phyloP scores from a whole-genome alignment of 2,797 vertebrate genomes.

The Falco peregrinus region DNA sequence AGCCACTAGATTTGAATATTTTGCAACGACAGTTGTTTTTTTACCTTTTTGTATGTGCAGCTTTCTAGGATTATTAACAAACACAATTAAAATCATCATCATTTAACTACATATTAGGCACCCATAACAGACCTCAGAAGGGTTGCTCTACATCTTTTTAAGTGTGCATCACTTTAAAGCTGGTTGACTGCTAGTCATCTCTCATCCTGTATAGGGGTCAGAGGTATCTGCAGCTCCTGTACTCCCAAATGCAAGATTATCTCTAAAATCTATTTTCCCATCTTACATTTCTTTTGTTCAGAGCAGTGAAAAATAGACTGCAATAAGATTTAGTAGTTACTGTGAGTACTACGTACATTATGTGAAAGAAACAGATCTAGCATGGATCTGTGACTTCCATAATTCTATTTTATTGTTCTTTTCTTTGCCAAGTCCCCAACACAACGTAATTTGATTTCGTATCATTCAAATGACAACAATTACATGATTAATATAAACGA shows the following conservation, averaged over 20 bases:
- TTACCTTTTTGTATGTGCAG: background rate
- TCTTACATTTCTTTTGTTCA: background rate
- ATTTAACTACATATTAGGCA: background rate
- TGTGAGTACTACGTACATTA: rapidly evolving
- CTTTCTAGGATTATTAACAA: background rate
- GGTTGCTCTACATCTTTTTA: background rate
- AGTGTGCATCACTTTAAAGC: background rate
- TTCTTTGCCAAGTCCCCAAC: constrained; percentile 3
- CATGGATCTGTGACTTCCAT: background rate
- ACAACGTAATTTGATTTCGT: constrained; percentile 26
- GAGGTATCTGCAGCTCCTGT: background rate
- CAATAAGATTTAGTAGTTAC: background rate
- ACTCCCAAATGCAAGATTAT: background rate
- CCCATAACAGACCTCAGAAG: background rate
- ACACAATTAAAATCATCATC: background rate
- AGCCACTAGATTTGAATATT: background rate
- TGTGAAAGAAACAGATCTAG: background rate
- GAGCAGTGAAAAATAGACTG: background rate
- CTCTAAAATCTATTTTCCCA: background rate
- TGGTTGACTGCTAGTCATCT: background rate
- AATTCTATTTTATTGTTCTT: constrained; percentile 7
- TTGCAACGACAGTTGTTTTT: background rate
- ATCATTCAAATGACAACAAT: background rate
- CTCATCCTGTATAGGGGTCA: background rate
- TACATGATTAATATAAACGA: constrained; percentile 1